Evolutionary conservation across 1,140 invertebrate species (phyloP), one percentile per base, ranked within the genome.

Genomic region (Agraylea sexmaculata): DNA sequence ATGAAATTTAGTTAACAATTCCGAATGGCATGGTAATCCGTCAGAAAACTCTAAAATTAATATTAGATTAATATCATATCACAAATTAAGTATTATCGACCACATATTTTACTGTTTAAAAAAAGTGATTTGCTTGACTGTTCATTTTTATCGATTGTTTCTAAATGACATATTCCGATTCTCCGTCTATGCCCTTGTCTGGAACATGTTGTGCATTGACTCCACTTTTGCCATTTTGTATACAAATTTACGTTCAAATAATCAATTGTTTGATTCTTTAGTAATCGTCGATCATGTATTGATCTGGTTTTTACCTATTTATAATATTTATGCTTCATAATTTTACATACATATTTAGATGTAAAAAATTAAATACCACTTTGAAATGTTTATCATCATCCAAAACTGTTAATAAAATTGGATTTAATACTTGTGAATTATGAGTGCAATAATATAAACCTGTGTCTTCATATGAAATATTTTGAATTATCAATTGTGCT

Each of bases 361-460:
- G n/a, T n/a, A n/a, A n/a, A n/a, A n/a, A n/a, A n/a, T n/a, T n/a
- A n/a, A n/a, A n/a, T n/a, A n/a, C n/a, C 23, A 25, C 23, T 25
- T 7, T 25, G 7, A 25, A 25, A 25, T 25, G 23, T 12, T 8
- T 25, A 12, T 70, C 69, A 38, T 66, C 61, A n/a, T n/a, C n/a
- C n/a, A n/a, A n/a, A n/a, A n/a, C n/a, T n/a, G n/a, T 41, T 62
- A 54, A 54, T 72, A 75, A 44, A 66, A 51, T 30, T 53, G 23
- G 23, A 12, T 8, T 25, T 25, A 12, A 8, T 7, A 25, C 23
- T 25, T 25, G 23, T 25, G 12, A 12, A 25, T 25, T 7, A 25
- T 12, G 12, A 8, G 7, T 25, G 23, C 23, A 25, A 25, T 7
- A 8, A 25, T 25, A 12, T 25, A 25, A 25, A 12, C 23, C n/a